Conservation (phyloP, 2,113 vertebrate genomes). For the Axis porcinus region DNA sequence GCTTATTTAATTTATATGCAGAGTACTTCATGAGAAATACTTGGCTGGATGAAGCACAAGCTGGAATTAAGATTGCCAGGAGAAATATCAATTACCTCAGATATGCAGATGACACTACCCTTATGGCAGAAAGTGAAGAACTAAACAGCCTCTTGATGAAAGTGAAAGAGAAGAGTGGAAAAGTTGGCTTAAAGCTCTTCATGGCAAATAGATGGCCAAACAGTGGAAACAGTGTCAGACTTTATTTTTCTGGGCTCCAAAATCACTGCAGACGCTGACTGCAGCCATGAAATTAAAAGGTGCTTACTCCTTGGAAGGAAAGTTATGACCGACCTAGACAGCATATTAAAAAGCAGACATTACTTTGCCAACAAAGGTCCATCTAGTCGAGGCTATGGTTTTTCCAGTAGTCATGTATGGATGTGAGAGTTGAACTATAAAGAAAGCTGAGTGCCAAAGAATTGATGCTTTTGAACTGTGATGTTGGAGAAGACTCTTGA, state of each 20-base stretch:
- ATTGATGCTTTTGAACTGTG: background rate
- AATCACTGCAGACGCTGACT: background rate
- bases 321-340: background rate
- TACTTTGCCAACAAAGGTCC: background rate
- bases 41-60: too few relatives aligned
- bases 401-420: background rate
- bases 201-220: background rate
- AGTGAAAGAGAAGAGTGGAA: too few relatives aligned
- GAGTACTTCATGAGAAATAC: too few relatives aligned
- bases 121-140: too few relatives aligned
- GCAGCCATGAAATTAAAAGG: background rate
- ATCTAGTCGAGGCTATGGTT: background rate
- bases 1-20: too few relatives aligned
- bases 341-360: background rate
- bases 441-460: background rate
- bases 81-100: too few relatives aligned
- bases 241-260: background rate
- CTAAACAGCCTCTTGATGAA: too few relatives aligned
- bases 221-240: too few relatives aligned
- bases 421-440: background rate
- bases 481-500: background rate
- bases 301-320: background rate
- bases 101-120: too few relatives aligned
- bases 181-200: background rate
- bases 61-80: too few relatives aligned